Percentiles rank a stretch among this genome's conserved stretches.
phyloP scores from a whole-genome alignment of 1,140 invertebrate genomes.

The Anastatus disparis region DNA sequence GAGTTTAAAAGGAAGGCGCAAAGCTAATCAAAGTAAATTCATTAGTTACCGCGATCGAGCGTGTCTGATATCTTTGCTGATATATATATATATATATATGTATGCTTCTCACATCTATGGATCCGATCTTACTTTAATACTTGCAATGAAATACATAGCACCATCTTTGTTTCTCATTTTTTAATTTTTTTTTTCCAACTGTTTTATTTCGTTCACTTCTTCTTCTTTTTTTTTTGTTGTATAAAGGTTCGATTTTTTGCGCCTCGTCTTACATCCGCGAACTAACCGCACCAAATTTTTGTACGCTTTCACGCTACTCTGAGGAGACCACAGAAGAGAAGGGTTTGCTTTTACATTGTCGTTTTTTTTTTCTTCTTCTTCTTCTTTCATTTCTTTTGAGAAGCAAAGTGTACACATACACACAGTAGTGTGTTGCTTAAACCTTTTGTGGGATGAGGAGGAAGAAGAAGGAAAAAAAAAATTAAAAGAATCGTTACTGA shows the following conservation, averaged over 20 bases:
- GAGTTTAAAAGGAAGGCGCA: no score
- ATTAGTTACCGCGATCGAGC: slow-evolving; percentile 43
- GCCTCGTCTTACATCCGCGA: background rate
- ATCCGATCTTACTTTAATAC: slow-evolving; percentile 10
- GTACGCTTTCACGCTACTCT: slow-evolving; percentile 17
- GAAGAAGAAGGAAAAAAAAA: background rate
- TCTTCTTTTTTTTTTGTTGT: no score
- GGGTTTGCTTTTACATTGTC: slow-evolving; percentile 7
- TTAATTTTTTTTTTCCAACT: background rate
- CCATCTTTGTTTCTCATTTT: background rate
- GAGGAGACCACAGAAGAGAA: background rate
- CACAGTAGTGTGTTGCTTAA: background rate
- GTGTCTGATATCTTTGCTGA: slow-evolving; percentile 34
- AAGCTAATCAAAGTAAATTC: slow-evolving; percentile 47
- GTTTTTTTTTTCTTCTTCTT: no score
- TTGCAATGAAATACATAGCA: no score
- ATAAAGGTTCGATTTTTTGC: no score
- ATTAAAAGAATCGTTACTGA: no score
- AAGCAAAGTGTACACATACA: background rate
- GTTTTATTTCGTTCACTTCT: no score
- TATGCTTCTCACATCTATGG: background rate
- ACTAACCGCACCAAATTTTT: slow-evolving; percentile 17
- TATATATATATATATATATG: no score
- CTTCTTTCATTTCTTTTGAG: no score
- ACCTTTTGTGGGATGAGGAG: background rate